Evolutionary conservation across 2,113 vertebrate species (phyloP).

Genomic region (Bucco capensis): DNA sequence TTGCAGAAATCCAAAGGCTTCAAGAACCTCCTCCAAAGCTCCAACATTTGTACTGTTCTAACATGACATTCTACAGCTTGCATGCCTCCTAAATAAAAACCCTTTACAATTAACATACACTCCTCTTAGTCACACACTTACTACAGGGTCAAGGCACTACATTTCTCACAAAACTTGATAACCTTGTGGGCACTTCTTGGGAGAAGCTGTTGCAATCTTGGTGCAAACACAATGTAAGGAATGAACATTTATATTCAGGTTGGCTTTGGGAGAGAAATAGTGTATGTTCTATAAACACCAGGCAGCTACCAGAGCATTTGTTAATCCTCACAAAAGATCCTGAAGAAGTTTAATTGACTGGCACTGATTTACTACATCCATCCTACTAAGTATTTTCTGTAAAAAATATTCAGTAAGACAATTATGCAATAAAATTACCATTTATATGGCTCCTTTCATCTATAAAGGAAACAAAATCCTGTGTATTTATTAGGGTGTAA

Average conservation of each 20-base stretch:
- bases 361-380: neutral
- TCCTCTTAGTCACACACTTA: neutral
- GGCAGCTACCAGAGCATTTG: neutral
- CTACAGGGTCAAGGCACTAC: neutral
- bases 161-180: neutral
- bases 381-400: neutral
- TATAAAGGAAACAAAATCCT: neutral
- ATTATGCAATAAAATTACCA: constrained; percentile 6
- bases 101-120: neutral
- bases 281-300: neutral
- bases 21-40: neutral
- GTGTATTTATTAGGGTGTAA: neutral
- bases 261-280: neutral
- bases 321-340: neutral
- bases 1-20: neutral
- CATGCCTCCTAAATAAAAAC: neutral
- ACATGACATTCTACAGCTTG: neutral
- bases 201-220: neutral
- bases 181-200: neutral
- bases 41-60: neutral
- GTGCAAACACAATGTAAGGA: neutral
- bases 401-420: neutral
- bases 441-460: constrained; percentile 12
- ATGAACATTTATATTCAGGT: neutral
- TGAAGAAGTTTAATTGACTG: neutral